phyloP scores from a whole-genome alignment of 2,888 invertebrate species.

The Eristalis intricaria region DNA sequence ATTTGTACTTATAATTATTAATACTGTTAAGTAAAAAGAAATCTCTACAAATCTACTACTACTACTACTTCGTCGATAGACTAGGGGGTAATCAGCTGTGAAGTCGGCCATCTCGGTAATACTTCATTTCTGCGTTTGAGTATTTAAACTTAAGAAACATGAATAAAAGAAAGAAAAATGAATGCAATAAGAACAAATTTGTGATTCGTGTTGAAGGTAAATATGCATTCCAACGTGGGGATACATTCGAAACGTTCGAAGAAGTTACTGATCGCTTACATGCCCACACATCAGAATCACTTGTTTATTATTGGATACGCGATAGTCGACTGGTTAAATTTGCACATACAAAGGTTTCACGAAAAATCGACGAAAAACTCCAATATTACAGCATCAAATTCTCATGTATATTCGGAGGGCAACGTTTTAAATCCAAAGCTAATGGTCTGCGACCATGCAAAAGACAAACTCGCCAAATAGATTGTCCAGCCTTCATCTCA shows the following conservation, averaged over 20 bases:
- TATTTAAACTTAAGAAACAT: constrained; percentile 11
- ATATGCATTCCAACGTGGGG: constrained; percentile 80
- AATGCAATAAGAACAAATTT: constrained; percentile 1
- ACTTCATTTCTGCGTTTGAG: no score
- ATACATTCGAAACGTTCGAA: constrained; percentile 80
- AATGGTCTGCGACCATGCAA: constrained; percentile 79
- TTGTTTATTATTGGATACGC: constrained; percentile 81
- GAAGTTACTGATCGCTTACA: constrained; percentile 78
- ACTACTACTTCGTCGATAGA: no score
- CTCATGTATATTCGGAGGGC: constrained; percentile 81
- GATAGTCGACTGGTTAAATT: constrained; percentile 81
- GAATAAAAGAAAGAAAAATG: constrained; percentile 24
- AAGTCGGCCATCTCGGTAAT: no score
- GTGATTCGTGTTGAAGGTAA: constrained; percentile 74
- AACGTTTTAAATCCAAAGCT: constrained; percentile 80
- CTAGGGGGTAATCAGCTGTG: no score
- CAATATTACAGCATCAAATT: constrained; percentile 81
- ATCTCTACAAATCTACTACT: no score
- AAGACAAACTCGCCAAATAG: constrained; percentile 79
- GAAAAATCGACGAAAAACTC: constrained; percentile 79
- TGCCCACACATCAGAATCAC: constrained; percentile 79
- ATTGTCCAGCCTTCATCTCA: constrained; percentile 81
- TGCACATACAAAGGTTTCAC: constrained; percentile 81
- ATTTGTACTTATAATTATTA: no score
- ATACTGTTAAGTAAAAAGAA: no score